These are phyloP conservation scores for Scaptodrosophila lebanonensis DNA, from an alignment of 1,140 invertebrate species.

Conservation along the genomic window DNA sequence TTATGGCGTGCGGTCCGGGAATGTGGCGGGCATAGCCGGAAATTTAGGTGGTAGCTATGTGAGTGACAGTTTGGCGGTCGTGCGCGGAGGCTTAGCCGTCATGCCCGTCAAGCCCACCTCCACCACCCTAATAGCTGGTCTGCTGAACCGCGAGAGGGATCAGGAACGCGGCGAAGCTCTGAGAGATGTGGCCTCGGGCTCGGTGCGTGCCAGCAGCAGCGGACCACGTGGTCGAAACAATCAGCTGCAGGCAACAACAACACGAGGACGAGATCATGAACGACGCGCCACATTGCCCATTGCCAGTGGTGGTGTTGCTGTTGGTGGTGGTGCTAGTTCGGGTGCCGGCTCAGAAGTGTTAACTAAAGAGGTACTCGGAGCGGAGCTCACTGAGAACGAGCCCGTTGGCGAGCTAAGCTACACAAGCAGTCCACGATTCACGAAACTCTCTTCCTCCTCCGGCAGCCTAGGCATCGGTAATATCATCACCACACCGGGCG, in stretches of 20 bases:
- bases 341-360: slow-evolving; percentile 27
- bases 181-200: neutral
- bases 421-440: slow-evolving; percentile 44
- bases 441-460: slow-evolving; percentile 64
- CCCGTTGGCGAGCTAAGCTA: neutral
- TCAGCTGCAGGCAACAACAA: slow-evolving; percentile 26
- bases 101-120: slow-evolving; percentile 71
- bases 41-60: slow-evolving; percentile 63
- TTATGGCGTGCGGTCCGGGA: slow-evolving; percentile 43
- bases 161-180: slow-evolving; percentile 40
- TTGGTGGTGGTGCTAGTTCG: neutral
- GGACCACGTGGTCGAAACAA: slow-evolving; percentile 25
- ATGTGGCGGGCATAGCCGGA: slow-evolving; percentile 35
- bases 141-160: slow-evolving; percentile 70
- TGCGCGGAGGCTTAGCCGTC: slow-evolving; percentile 59
- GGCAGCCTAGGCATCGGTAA: slow-evolving; percentile 62
- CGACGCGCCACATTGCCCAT: slow-evolving; percentile 67
- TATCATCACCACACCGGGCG: slow-evolving; percentile 70
- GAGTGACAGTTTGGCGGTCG: slow-evolving; percentile 63
- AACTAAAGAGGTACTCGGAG: neutral
- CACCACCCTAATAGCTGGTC: slow-evolving; percentile 65
- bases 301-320: slow-evolving; percentile 32
- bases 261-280: slow-evolving; percentile 45
- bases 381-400: slow-evolving; percentile 35
- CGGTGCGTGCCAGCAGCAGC: slow-evolving; percentile 3